Conservation (phyloP, 1,140 invertebrate species). For the Drosophila repletoides region DNA sequence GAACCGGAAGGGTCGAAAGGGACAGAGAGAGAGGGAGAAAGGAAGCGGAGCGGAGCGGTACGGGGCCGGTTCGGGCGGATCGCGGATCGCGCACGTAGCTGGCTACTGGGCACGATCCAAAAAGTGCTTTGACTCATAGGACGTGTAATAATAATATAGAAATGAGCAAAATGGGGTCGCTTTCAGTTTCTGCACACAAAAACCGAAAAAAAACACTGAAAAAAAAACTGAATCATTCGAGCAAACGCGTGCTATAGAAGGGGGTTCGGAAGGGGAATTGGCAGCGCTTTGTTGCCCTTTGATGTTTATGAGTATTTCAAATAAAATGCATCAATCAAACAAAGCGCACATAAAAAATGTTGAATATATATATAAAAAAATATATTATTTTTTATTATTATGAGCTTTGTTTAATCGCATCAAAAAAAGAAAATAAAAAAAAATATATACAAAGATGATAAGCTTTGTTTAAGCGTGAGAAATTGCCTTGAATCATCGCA, state of each 20-base stretch:
- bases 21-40: background rate
- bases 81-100: slow-evolving; percentile 28
- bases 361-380: too few relatives aligned
- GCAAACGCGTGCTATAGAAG: slow-evolving; percentile 46
- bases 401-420: slow-evolving; percentile 45
- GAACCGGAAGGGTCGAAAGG: slow-evolving; percentile 12
- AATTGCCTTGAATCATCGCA: slow-evolving; percentile 41
- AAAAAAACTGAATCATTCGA: slow-evolving; percentile 53
- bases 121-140: slow-evolving; percentile 53
- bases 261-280: background rate
- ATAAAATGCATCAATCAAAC: too few relatives aligned
- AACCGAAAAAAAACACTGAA: background rate
- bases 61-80: background rate
- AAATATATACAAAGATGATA: slow-evolving; percentile 12
- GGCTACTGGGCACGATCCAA: slow-evolving; percentile 53
- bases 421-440: slow-evolving; percentile 6
- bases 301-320: slow-evolving; percentile 50
- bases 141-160: slow-evolving; percentile 13
- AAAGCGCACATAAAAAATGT: too few relatives aligned
- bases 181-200: slow-evolving; percentile 59
- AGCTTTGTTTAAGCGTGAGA: slow-evolving; percentile 50
- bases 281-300: slow-evolving; percentile 21
- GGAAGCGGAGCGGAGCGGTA: background rate
- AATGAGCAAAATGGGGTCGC: slow-evolving; percentile 48
- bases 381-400: too few relatives aligned